phyloP scores from a whole-genome alignment of 2,113 vertebrate genomes.

The Canis aureus region DNA sequence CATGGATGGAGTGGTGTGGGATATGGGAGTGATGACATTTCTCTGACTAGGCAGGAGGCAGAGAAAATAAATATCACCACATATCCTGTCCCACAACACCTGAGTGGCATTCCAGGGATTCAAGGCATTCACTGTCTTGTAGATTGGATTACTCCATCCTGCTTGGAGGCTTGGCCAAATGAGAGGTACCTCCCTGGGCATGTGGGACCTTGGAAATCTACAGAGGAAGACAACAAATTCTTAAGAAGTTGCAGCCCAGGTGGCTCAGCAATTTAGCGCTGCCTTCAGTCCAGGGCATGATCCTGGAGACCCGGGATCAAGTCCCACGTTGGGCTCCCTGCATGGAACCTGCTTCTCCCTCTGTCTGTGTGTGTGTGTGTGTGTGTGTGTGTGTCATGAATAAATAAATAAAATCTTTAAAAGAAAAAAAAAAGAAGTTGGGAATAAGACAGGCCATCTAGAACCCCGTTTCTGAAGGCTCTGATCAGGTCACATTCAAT shows the following conservation, averaged over 20 bases:
- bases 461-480: neutral
- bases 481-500: neutral
- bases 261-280: too few species aligned
- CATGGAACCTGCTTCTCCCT: too few species aligned
- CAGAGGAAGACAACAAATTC: neutral
- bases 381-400: too few species aligned
- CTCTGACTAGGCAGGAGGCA: neutral
- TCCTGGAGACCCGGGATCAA: too few species aligned
- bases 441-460: neutral
- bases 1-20: neutral
- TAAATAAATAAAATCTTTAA: too few species aligned
- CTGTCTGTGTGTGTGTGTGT: too few species aligned
- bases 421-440: neutral
- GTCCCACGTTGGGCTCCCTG: too few species aligned
- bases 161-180: neutral
- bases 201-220: neutral
- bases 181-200: neutral
- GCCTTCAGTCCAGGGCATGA: too few species aligned
- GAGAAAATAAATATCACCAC: neutral
- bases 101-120: neutral
- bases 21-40: neutral
- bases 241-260: neutral
- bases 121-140: neutral
- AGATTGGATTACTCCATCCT: neutral
- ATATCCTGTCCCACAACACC: neutral